Conservation (phyloP, 2,797 vertebrate species). For the Tarsius wallacei region DNA sequence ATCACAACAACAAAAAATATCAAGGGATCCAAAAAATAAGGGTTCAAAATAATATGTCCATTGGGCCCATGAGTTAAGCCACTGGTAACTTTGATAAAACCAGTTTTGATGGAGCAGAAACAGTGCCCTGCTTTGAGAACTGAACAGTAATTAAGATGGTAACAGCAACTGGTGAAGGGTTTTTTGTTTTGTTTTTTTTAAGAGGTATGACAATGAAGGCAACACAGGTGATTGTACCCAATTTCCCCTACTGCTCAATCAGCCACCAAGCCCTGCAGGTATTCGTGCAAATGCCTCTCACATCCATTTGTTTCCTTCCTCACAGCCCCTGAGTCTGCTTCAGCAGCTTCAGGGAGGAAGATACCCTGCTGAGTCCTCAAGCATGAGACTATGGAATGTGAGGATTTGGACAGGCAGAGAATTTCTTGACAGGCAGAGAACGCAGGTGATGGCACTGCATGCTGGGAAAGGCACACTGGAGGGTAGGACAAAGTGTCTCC, state of each 20-base stretch:
- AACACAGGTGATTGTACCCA: not conserved
- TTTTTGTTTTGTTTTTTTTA: not conserved
- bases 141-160: not conserved
- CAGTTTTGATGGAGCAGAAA: not conserved
- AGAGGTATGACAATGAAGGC: not conserved
- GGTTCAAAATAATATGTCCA: not conserved
- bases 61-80: not conserved
- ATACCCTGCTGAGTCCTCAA: too few species aligned
- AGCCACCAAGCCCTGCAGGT: not conserved
- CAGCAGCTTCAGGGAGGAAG: not conserved
- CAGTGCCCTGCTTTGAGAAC: not conserved
- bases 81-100: not conserved
- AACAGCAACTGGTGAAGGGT: not conserved
- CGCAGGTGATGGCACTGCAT: not conserved
- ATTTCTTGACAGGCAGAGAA: not conserved
- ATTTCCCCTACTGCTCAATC: not conserved
- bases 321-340: not conserved
- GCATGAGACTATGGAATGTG: not conserved
- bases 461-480: not conserved
- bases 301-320: not conserved
- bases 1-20: not conserved
- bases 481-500: not conserved
- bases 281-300: not conserved
- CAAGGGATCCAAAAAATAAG: not conserved
- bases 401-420: not conserved